A percentile compares a stretch with the other conserved stretches of the same genome.
Conservation (phyloP, 2,888 invertebrate genomes). For the Cephonodes hylas region DNA sequence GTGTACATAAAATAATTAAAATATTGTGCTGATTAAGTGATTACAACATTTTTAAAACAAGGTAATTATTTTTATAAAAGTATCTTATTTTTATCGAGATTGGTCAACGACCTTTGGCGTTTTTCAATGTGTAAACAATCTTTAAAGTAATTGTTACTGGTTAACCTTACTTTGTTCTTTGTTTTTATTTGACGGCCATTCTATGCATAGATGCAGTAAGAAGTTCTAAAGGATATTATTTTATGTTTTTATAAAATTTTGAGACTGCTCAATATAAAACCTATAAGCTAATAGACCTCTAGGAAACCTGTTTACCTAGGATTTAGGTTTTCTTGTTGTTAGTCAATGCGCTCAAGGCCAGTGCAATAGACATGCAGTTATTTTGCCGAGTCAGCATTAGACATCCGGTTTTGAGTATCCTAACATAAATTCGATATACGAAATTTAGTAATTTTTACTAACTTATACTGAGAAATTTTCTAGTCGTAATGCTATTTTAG, state of each 20-base stretch:
- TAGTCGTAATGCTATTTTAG: no score
- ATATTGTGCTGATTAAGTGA: not conserved
- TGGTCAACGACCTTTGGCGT: not conserved
- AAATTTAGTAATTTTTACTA: no score
- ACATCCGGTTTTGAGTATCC: no score
- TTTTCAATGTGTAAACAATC: not conserved
- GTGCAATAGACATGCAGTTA: no score
- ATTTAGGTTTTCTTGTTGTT: no score
- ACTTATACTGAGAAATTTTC: no score
- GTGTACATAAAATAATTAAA: not conserved
- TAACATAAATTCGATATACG: no score
- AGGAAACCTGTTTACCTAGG: no score
- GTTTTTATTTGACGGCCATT: not conserved
- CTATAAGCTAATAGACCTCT: no score
- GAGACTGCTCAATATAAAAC: no score
- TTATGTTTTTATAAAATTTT: not conserved
- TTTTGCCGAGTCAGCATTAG: no score
- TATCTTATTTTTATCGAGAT: not conserved
- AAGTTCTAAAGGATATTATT: not conserved
- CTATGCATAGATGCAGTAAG: not conserved
- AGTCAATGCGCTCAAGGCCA: no score
- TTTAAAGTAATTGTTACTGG: not conserved
- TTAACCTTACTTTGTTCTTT: not conserved
- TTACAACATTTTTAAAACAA: not conserved
- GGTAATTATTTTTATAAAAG: not conserved